Percentiles rank a stretch among this genome's conserved stretches.
Conservation (phyloP, 2,113 vertebrate genomes). For the Phasianus colchicus region DNA sequence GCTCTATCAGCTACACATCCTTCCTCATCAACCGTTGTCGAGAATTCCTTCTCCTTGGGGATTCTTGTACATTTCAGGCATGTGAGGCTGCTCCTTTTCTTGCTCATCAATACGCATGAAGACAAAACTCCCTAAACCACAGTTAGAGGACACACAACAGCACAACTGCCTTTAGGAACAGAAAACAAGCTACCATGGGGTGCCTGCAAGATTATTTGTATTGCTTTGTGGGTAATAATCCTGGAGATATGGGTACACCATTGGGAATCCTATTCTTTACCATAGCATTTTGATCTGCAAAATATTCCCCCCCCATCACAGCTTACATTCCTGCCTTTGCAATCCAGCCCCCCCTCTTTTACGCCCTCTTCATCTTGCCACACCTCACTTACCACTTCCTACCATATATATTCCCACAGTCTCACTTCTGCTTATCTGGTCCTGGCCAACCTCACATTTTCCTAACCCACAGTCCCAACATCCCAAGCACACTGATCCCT, state of each 20-base stretch:
- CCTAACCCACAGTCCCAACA: neutral
- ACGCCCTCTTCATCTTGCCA: neutral
- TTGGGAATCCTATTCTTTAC: neutral
- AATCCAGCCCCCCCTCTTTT: neutral
- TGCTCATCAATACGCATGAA: no score
- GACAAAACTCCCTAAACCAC: neutral
- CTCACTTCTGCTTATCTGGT: neutral
- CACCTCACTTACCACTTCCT: neutral
- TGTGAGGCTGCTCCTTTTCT: neutral
- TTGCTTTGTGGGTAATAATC: neutral
- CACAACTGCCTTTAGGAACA: neutral
- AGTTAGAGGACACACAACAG: neutral
- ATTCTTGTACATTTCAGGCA: neutral
- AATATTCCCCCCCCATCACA: neutral
- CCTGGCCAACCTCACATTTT: neutral
- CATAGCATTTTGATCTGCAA: neutral
- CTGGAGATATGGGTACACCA: neutral
- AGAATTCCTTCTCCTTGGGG: neutral
- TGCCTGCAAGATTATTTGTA: neutral
- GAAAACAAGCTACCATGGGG: neutral
- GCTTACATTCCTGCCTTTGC: neutral
- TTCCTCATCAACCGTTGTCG: neutral
- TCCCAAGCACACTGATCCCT: fast-evolving
- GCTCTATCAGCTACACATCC: neutral
- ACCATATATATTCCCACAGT: neutral